These are phyloP conservation scores for Pseudorhiza aurosa DNA, from an alignment of 30 jellyfish, hydroid and myxozoan species.

Conservation along the genomic window DNA sequence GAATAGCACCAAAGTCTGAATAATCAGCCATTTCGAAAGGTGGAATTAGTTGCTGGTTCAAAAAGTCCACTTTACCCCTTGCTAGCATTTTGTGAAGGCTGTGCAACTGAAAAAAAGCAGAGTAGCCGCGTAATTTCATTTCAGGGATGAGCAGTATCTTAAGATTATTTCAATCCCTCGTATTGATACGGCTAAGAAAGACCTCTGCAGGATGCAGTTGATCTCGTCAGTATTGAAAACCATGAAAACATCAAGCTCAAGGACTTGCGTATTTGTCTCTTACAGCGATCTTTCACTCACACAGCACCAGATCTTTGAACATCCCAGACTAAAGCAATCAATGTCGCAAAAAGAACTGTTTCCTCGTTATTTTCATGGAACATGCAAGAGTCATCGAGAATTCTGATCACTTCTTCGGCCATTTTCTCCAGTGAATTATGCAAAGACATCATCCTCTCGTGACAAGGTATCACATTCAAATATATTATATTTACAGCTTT, in stretches of 20 bases:
- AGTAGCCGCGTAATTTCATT: neutral
- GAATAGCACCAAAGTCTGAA: no score
- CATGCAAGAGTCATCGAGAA: neutral
- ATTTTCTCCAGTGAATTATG: no score
- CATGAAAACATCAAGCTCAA: neutral
- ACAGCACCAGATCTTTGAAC: neutral
- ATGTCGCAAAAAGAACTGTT: neutral
- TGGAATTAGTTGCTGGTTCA: no score
- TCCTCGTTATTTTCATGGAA: neutral
- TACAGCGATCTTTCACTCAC: neutral
- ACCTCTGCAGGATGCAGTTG: neutral
- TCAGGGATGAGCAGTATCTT: neutral
- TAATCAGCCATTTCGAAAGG: no score
- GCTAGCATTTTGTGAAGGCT: neutral
- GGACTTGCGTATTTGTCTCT: neutral
- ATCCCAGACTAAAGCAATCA: neutral
- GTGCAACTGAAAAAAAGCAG: neutral
- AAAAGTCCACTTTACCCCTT: no score
- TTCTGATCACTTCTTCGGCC: no score
- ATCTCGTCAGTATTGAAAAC: neutral
- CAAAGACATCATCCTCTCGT: no score
- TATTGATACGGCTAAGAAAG: neutral
- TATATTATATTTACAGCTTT: no score
- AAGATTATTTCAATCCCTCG: neutral
- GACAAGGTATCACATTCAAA: no score